Base-by-base conservation (phyloP, 2,113 vertebrate genomes). In the Zosterops lateralis region DNA sequence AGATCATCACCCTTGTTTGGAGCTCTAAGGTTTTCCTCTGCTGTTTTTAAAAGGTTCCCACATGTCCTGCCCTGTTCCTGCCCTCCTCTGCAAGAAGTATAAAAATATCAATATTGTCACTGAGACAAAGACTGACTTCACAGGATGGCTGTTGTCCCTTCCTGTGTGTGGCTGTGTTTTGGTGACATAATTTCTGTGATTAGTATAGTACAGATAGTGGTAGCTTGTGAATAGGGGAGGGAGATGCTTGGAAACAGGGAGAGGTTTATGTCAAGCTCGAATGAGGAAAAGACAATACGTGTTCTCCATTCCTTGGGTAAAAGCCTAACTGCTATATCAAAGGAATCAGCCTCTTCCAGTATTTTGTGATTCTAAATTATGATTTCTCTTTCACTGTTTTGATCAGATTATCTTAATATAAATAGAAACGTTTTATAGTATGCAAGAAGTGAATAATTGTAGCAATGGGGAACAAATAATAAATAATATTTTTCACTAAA, bases 111-210 rank as follows among this genome's bases (percentile, higher is more conserved):
- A 4, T 54, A 62, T 13, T 40, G 17, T 31, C 47, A 62, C 24
- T 66, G 56, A 42, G 51, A 61, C 20, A 40, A 42, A 61, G 22
- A 65, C 4, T 28, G 25, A 34, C 32, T 83, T 91, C 42, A 28
- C 7, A 64, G 26, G 14, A 29, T 5, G 14, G 9, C 28, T 72
- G 44, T 25, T 72, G 38, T 18, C 32, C 32, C 29, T 64, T 83
- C 18, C 40, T 19, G 5, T 21, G 21, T 38, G 14, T 19, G 44
- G n/a, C 9, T 0, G 0, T 34, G 20, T 48, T 89, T 79, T 2
- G 7, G 32, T 56, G 64, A 54, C 48, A 42, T 64, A 0, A 60
- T 54, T 90, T 66, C 68, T 76, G 15, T 50, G 7, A 15, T 29
- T 40, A 73, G 14, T 12, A 6, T 32, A 45, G 53, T 31, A 53